These are phyloP conservation scores for Hozukius guyotensis DNA, from an alignment of 2,797 vertebrate genomes.

Conservation along the genomic window DNA sequence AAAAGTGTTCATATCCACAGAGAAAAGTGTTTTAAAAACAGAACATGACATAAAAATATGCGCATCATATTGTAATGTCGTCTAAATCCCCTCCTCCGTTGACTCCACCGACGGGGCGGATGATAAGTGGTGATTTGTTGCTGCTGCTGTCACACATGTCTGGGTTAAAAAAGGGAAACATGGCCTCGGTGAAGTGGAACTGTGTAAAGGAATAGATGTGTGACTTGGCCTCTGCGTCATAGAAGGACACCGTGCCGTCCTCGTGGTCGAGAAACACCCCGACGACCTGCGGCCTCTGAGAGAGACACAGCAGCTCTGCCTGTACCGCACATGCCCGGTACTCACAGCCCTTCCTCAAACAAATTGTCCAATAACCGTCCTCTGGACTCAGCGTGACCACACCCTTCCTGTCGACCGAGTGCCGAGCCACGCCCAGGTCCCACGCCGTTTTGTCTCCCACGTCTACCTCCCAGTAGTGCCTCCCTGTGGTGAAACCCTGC, in stretches of 20 bases:
- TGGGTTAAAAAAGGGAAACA: conserved; percentile 81
- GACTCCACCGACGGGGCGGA: conserved; percentile 42
- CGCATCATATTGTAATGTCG: conserved; percentile 66
- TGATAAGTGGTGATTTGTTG: conserved; percentile 72
- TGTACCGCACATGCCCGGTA: conserved; percentile 74
- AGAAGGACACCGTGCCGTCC: conserved; percentile 75
- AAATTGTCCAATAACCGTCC: conserved; percentile 78
- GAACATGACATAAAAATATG: neutral
- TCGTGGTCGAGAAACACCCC: conserved; percentile 79
- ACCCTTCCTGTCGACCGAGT: conserved; percentile 78
- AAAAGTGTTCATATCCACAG: neutral
- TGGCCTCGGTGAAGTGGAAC: conserved; percentile 59
- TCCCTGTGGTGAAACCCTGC: conserved; percentile 78
- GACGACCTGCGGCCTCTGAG: conserved; percentile 52
- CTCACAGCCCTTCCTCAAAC: conserved; percentile 70
- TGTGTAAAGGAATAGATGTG: conserved; percentile 78
- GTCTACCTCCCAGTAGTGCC: conserved; percentile 86
- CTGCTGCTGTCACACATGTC: conserved; percentile 63
- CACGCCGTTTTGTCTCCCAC: conserved; percentile 82
- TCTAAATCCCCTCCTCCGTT: conserved; percentile 40
- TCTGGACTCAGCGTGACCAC: conserved; percentile 75
- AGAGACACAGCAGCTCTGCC: conserved; percentile 63
- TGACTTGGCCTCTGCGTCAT: conserved; percentile 53
- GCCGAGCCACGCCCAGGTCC: conserved; percentile 85
- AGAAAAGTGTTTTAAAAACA: neutral